These are phyloP conservation scores for Diachasmimorpha longicaudata DNA, from an alignment of 1,140 invertebrate species.

Conservation along the genomic window DNA sequence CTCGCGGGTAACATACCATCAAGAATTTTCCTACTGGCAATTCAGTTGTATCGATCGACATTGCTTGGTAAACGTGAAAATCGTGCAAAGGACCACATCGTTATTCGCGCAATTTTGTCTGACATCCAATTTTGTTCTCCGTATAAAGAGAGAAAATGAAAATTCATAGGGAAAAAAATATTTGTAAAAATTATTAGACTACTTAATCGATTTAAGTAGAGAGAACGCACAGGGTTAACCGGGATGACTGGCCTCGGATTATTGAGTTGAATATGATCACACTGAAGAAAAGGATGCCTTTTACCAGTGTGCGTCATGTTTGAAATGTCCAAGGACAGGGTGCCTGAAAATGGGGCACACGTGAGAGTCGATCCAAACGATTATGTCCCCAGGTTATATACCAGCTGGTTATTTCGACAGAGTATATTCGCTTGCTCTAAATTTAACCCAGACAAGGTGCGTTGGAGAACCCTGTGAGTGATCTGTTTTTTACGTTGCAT, in stretches of 20 bases:
- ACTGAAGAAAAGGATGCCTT: background rate
- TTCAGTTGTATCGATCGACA: background rate
- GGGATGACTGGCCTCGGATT: background rate
- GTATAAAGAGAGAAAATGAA: too few relatives aligned
- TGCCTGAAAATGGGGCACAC: background rate
- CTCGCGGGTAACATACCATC: background rate
- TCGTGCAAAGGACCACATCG: background rate
- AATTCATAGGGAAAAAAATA: too few relatives aligned
- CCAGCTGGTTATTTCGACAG: constrained; percentile 10
- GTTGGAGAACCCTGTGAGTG: background rate
- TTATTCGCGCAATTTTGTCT: too few relatives aligned
- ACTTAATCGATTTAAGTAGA: too few relatives aligned
- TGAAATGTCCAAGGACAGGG: background rate
- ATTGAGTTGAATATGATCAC: background rate
- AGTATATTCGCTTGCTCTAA: background rate
- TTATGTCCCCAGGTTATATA: background rate
- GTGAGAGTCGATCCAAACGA: background rate
- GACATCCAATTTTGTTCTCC: too few relatives aligned
- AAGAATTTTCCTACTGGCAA: background rate
- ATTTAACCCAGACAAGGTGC: background rate
- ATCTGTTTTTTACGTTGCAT: too few relatives aligned
- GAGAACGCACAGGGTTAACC: background rate
- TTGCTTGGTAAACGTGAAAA: background rate
- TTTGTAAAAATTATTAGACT: too few relatives aligned
- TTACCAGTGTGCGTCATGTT: background rate